Base-by-base conservation (phyloP, 2,888 invertebrate genomes). In the Venusia cambrica region DNA sequence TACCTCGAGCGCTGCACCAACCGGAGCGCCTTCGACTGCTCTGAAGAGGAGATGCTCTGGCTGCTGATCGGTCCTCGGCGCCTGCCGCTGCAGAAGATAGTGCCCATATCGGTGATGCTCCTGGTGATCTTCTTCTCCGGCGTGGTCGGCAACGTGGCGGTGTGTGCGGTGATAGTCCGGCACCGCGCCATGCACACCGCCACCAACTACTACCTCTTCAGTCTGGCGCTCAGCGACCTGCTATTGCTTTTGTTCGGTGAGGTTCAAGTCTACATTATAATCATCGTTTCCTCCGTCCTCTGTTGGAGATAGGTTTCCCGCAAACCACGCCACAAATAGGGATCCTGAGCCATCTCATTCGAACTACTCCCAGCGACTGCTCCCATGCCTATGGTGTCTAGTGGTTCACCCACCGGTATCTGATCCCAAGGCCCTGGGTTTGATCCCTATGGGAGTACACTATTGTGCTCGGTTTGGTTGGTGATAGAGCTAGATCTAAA, bases 191-290 rank as follows among this genome's bases (percentile, higher is more conserved):
- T 97, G 92, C 96, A 95, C 58, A 95, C 96, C 0, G 94, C 96
- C 0, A 97, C 97, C 0, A 97, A 97, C 68, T 97, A 95, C 68
- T 97, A 97, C 67, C 88, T 97, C 25, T 95, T 97, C 84, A 96
- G 94, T 65, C 80, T 97, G 75, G 95, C 97, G 7, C 83, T 97
- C 6, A 96, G 96, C 8, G 97, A 97, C 73, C 81, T 97, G 7
- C 89, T 93, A 28, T 89, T 96, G 45, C 84, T 97, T 5, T 66
- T 95, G 2, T 91, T 96, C 55, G 97, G 97, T 94, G 73, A 91
- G 93, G 90, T 12, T n/a, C n/a, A n/a, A n/a, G n/a, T n/a, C n/a
- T n/a, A n/a, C n/a, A n/a, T n/a, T n/a, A n/a, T n/a, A n/a, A n/a
- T n/a, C n/a, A n/a, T n/a, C n/a, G n/a, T n/a, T n/a, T n/a, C n/a